phyloP scores from a whole-genome alignment of 2,888 invertebrate species.

The Agrotis segetum region DNA sequence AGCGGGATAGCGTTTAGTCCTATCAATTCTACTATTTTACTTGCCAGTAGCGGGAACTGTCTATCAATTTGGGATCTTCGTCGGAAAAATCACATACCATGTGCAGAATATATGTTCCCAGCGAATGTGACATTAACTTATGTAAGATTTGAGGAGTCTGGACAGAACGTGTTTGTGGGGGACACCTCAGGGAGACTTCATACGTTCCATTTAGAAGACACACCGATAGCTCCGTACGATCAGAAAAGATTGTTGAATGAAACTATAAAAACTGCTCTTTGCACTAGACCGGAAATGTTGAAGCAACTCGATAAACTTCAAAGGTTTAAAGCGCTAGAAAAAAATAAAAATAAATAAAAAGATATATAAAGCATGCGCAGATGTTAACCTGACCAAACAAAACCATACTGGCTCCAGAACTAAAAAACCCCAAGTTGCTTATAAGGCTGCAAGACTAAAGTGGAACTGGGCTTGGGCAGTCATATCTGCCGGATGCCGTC shows the following conservation, averaged over 20 bases:
- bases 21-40: constrained; percentile 94
- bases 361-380: too few relatives aligned
- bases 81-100: constrained; percentile 93
- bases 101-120: constrained; percentile 90
- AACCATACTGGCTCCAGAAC: too few relatives aligned
- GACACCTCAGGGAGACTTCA: constrained; percentile 93
- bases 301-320: constrained; percentile 92
- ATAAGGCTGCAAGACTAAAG: too few relatives aligned
- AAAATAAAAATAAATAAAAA: background rate
- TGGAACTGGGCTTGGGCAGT: too few relatives aligned
- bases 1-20: constrained; percentile 94
- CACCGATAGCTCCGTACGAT: constrained; percentile 94
- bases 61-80: constrained; percentile 95
- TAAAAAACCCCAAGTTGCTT: too few relatives aligned
- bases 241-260: constrained; percentile 92
- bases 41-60: constrained; percentile 92
- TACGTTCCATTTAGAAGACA: constrained; percentile 93
- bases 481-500: too few relatives aligned
- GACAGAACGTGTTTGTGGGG: constrained; percentile 93
- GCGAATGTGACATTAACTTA: constrained; percentile 85
- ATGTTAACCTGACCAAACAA: too few relatives aligned
- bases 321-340: constrained; percentile 67
- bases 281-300: constrained; percentile 92
- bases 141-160: constrained; percentile 92
- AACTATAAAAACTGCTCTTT: constrained; percentile 92